These are phyloP conservation scores for Hippocampus zosterae DNA, from an alignment of 2,113 vertebrate species.

Conservation along the genomic window DNA sequence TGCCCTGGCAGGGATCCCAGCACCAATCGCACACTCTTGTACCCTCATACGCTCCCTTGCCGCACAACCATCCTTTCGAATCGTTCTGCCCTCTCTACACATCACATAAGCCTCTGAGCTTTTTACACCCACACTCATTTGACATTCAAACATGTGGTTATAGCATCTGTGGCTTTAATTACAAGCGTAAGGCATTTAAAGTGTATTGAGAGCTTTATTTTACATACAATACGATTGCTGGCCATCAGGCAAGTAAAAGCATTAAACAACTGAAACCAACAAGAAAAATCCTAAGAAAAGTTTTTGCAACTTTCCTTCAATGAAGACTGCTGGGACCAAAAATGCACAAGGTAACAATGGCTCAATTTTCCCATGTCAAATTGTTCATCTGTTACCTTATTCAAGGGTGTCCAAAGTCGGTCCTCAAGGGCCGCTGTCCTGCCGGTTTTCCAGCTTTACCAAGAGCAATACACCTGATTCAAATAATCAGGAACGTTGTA, in stretches of 20 bases:
- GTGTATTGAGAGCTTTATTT: conserved; percentile 2
- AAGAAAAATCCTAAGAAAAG: not conserved
- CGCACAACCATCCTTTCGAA: conserved; percentile 33
- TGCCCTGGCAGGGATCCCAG: conserved; percentile 20
- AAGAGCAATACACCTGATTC: too few relatives aligned
- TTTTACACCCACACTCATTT: conserved; percentile 15
- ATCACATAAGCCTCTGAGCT: conserved; percentile 5
- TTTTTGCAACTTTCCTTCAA: not conserved
- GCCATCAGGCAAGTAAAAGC: not conserved
- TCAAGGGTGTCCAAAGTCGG: too few relatives aligned
- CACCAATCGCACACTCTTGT: not conserved
- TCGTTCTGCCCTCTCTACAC: conserved; percentile 4
- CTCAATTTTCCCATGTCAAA: too few relatives aligned
- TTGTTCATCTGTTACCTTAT: not conserved
- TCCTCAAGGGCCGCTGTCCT: too few relatives aligned
- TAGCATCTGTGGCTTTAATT: conserved; percentile 1
- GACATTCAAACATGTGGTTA: conserved; percentile 29
- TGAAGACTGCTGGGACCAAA: not conserved
- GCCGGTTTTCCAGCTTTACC: too few relatives aligned
- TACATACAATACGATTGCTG: not conserved
- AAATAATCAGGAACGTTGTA: too few relatives aligned
- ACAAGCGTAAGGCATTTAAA: conserved; percentile 1
- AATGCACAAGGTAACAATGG: too few relatives aligned
- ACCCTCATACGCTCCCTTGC: conserved; percentile 16
- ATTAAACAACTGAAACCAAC: not conserved